phyloP scores from a whole-genome alignment of 2,113 vertebrate genomes.

The Scartelaos histophorus region DNA sequence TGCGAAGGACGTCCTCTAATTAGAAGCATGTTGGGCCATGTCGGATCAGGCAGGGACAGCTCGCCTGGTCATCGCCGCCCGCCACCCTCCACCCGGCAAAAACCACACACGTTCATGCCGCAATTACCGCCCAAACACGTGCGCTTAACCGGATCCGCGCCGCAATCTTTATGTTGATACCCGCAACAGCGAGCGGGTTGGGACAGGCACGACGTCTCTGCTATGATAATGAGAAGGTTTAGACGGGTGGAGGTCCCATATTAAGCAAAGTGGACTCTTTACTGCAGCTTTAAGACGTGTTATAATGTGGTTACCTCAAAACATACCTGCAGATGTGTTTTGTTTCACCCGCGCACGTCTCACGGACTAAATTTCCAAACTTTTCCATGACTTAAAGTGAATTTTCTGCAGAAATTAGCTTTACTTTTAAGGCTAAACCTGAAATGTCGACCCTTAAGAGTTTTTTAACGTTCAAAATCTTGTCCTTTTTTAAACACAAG shows the following conservation, averaged over 20 bases:
- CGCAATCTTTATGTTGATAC: constrained; percentile 11
- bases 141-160: background rate
- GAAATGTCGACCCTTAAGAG: too few relatives aligned
- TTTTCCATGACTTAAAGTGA: too few relatives aligned
- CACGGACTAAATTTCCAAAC: too few relatives aligned
- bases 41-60: constrained; percentile 78
- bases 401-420: too few relatives aligned
- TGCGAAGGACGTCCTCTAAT: constrained; percentile 84
- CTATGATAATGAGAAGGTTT: background rate
- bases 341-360: too few relatives aligned
- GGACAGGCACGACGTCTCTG: background rate
- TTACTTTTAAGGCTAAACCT: too few relatives aligned
- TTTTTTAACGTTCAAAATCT: too few relatives aligned
- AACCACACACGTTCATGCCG: constrained; percentile 50
- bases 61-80: constrained; percentile 54
- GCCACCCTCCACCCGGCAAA: constrained; percentile 39
- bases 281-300: too few relatives aligned
- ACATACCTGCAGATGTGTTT: too few relatives aligned
- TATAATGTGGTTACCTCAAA: too few relatives aligned
- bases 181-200: background rate
- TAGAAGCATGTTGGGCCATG: constrained; percentile 79
- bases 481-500: too few relatives aligned
- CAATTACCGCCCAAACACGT: constrained; percentile 18
- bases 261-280: too few relatives aligned
- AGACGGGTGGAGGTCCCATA: background rate